These are phyloP conservation scores for Rhabdomys dilectus DNA, from an alignment of 2,113 vertebrate genomes.

Conservation along the genomic window DNA sequence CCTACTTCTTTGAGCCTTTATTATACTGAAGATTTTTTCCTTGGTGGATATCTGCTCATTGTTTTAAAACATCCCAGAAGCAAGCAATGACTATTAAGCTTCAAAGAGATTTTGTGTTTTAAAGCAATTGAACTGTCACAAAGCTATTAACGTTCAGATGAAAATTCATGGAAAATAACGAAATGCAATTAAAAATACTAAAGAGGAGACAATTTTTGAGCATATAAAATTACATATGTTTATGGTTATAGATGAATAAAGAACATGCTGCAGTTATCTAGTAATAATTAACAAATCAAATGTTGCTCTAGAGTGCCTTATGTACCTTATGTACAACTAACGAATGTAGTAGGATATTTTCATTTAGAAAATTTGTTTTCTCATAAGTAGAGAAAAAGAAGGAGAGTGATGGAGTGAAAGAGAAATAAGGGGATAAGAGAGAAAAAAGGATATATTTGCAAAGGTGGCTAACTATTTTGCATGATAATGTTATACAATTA, in stretches of 20 bases:
- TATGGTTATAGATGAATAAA: neutral
- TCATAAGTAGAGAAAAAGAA: neutral
- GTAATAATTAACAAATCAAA: neutral
- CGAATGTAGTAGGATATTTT: neutral
- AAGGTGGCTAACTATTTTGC: neutral
- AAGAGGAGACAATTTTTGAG: neutral
- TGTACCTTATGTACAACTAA: neutral
- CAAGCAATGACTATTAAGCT: neutral
- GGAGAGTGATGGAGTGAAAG: neutral
- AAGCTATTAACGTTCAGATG: neutral
- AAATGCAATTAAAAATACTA: slow-evolving; percentile 26
- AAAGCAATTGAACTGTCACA: slow-evolving; percentile 6
- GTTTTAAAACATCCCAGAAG: slow-evolving; percentile 18
- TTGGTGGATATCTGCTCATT: neutral
- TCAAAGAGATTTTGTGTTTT: slow-evolving; percentile 47
- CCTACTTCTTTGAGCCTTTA: neutral
- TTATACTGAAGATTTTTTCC: neutral
- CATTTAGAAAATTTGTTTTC: neutral
- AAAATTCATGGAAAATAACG: slow-evolving; percentile 30
- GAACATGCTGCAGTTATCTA: slow-evolving; percentile 24
- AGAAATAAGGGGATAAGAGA: neutral
- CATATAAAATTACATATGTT: neutral
- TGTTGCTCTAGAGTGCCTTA: neutral
- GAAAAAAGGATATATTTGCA: neutral
- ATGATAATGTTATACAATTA: neutral